These are phyloP conservation scores for Creontiades dilutus DNA, from an alignment of 2,888 invertebrate species.

Conservation along the genomic window DNA sequence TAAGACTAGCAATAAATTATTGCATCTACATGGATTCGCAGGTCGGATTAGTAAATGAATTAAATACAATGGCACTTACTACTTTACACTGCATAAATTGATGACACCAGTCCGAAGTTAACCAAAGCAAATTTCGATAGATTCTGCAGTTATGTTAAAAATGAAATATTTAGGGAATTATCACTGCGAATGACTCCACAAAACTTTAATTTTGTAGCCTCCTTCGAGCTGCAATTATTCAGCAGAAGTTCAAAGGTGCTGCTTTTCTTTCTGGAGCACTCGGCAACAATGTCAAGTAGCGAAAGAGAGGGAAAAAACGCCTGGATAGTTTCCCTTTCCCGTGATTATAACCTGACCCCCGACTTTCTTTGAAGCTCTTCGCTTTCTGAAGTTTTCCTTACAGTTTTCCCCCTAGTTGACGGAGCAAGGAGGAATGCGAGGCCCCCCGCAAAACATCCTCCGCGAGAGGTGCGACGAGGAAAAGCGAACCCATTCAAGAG, in stretches of 20 bases:
- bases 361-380: not conserved
- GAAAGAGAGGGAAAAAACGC: not conserved
- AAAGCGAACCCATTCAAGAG: not conserved
- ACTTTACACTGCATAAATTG: too few relatives aligned
- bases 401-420: not conserved
- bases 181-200: not conserved
- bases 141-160: too few relatives aligned
- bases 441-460: not conserved
- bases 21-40: too few relatives aligned
- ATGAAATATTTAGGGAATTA: not conserved
- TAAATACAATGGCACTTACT: too few relatives aligned
- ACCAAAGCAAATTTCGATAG: too few relatives aligned
- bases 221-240: not conserved
- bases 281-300: not conserved
- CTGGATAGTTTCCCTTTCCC: not conserved
- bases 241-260: not conserved
- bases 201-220: not conserved
- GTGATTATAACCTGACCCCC: not conserved
- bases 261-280: not conserved
- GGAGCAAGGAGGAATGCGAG: not conserved
- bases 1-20: too few relatives aligned
- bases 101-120: too few relatives aligned
- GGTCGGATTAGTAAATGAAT: too few relatives aligned
- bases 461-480: not conserved
- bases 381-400: conserved; percentile 4